A percentile compares a stretch with the other conserved stretches of the same genome.
Conservation (phyloP, 2,797 vertebrate species). For the Acanthurus lineatus region DNA sequence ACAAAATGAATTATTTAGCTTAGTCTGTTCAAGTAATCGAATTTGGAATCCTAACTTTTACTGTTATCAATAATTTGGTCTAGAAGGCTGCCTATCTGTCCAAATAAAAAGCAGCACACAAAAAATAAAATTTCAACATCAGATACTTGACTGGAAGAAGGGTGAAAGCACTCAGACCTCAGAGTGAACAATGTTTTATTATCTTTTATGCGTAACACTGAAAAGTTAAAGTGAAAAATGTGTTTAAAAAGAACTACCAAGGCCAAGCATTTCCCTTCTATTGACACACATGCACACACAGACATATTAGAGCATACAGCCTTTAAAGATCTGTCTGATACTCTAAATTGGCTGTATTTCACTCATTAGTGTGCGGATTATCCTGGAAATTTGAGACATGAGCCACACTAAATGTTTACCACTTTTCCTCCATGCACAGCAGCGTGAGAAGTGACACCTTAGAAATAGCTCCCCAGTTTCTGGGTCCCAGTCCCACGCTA, state of each 20-base stretch:
- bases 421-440: constrained; percentile 69
- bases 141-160: background rate
- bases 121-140: background rate
- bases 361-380: constrained; percentile 53
- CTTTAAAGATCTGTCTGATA: constrained; percentile 14
- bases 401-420: constrained; percentile 66
- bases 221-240: background rate
- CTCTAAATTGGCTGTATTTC: constrained; percentile 36
- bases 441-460: constrained; percentile 72
- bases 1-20: background rate
- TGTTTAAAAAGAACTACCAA: background rate
- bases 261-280: background rate
- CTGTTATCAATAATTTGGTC: background rate
- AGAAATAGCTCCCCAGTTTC: constrained; percentile 76
- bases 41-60: background rate
- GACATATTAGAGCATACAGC: background rate
- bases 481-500: constrained; percentile 46
- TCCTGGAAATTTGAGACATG: constrained; percentile 52
- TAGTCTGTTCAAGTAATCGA: background rate
- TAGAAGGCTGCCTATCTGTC: background rate
- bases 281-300: background rate
- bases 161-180: background rate
- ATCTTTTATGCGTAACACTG: background rate
- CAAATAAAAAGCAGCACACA: background rate
- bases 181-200: background rate